Base-by-base conservation (phyloP, 2,888 invertebrate species). In the Heliothis peltigera region DNA sequence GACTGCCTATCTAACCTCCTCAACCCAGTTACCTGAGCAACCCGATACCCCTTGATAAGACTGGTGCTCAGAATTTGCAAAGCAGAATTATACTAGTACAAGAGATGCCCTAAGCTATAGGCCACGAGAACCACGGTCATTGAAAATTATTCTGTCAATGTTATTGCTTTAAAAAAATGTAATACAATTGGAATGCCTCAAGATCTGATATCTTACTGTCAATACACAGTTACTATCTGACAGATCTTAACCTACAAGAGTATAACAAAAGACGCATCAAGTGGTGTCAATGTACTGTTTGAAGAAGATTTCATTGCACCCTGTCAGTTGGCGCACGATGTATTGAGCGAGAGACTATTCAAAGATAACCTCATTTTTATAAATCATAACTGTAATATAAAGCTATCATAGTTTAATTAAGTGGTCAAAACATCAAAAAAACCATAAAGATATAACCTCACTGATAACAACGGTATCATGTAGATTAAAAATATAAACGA, bases 221-320 rank as follows among this genome's bases (percentile, higher is more conserved):
- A 66, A 79, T 64, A 61, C 55, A 79, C 78, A 77, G 77, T 78
- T 79, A 79, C 49, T n/a, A 48, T 15, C 2, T 51, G 42, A 32
- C 22, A 44, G 51, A 64, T 63, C 49, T 58, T 62, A 64, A 79
- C 79, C 71, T 53, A 78, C 64, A 64, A 63, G 17, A 58, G 60
- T 39, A 43, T 53, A 60, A 68, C 65, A 65, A 79, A 66, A 60
- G 55, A 3, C 25, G 43, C 42, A 15, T 64, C 42, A 5, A 64
- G 65, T 56, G 57, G 63, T 71, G 66, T 60, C 63, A 51, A 77
- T 70, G 66, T 58, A 79, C 67, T 53, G 47, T 68, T 53, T 57
- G 51, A 64, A 65, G 42, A 56, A 53, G 56, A 63, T 51, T 42
- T 22, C 55, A 39, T 43, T 59, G 47, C 28, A 67, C 43, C 63